These are phyloP conservation scores for Thymelicus lineola DNA, from an alignment of 2,888 invertebrate species.

Conservation along the genomic window DNA sequence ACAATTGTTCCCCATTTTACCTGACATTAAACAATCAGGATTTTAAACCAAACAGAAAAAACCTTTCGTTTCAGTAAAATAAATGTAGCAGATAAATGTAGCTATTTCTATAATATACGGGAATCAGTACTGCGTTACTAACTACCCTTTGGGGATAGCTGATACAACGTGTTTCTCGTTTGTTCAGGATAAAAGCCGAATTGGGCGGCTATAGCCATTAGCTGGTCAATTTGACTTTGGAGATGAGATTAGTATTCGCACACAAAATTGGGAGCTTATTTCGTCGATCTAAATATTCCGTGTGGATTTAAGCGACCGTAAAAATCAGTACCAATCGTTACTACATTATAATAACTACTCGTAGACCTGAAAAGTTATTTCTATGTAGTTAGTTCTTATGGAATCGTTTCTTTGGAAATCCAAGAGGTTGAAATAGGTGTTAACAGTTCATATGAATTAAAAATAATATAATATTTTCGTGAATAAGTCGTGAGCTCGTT, in stretches of 20 bases:
- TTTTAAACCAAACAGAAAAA: not conserved
- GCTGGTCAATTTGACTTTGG: conserved; percentile 24
- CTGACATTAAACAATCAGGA: too few species aligned
- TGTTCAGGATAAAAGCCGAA: conserved; percentile 24
- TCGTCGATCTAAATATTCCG: not conserved
- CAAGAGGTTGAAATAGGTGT: too few species aligned
- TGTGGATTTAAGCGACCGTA: not conserved
- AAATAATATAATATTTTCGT: too few species aligned
- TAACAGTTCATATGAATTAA: too few species aligned
- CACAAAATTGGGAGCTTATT: conserved; percentile 16
- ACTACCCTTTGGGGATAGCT: conserved; percentile 30
- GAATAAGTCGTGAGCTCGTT: too few species aligned
- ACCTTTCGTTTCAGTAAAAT: not conserved
- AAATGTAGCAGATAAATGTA: not conserved
- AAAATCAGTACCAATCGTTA: not conserved
- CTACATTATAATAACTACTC: too few species aligned
- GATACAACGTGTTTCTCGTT: conserved; percentile 27
- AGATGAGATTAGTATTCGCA: conserved; percentile 23
- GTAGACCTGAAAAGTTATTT: too few species aligned
- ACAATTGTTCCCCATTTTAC: too few species aligned
- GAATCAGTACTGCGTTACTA: conserved; percentile 17
- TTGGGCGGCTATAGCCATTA: conserved; percentile 17
- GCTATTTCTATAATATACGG: not conserved
- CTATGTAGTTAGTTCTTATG: too few species aligned
- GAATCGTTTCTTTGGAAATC: too few species aligned